Base-by-base conservation (phyloP, 2,113 vertebrate species). In the Clarias magur region DNA sequence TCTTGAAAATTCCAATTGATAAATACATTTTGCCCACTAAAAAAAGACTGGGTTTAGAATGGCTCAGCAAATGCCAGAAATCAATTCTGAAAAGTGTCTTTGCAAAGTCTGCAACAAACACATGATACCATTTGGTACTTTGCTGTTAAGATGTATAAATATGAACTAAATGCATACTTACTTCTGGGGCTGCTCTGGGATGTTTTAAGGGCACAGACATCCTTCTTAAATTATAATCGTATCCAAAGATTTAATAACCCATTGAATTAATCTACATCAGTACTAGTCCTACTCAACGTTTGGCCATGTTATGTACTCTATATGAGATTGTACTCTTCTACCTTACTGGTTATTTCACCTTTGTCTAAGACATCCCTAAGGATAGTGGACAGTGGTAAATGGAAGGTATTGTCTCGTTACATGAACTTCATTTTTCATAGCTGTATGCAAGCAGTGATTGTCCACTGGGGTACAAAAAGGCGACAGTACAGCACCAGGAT, bases 341-440 rank as follows among this genome's bases (percentile, higher is more conserved):
- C n/a, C 16, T 68, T 72, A 1, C 23, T 70, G 65, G 48, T 21
- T 13, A 19, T 25, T 57, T 59, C 59, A 30, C 19, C 30, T 56
- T 83, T 30, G 23, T 11, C 54, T 0, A 38, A 19, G 27, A 59
- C 53, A n/a, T 73, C 17, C 30, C 10, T 25, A 25, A n/a, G 67
- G 56, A 63, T 21, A 57, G 1, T 59, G 23, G n/a, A 53, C 84
- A 85, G 30, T 76, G 25, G 25, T 34, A 25, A 7, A 48, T 76
- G 3, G 17, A 65, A 54, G 54, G 19, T 11, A 54, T 53, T 60
- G 38, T 30, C n/a, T 78, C 16, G 54, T 54, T 73, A 7, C 21
- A 25, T 57, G 83, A 59, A 42, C 70, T 30, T 53, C 56, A 85
- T 85, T 85, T 63, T 59, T 84, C 67, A 72, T 59, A 84, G 19